Percentiles rank a stretch among this genome's conserved stretches.
Conservation (phyloP, 2,113 vertebrate genomes). For the Synodontis membranacea region DNA sequence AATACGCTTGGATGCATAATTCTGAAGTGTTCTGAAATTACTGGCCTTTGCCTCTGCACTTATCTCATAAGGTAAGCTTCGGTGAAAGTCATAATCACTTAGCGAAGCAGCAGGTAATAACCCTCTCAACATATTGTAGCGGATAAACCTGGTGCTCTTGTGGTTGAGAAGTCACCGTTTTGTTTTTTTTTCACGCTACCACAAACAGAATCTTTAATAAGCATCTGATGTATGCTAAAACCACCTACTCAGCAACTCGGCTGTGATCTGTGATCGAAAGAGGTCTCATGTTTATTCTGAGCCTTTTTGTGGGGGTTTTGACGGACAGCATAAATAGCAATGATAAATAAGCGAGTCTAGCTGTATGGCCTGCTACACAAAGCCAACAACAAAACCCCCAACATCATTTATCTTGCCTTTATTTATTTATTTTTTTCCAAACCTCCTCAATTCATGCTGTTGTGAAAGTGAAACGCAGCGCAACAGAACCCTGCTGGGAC, state of each 20-base stretch:
- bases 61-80: constrained; percentile 61
- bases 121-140: constrained; percentile 60
- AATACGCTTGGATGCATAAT: constrained; percentile 76
- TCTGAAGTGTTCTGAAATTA: constrained; percentile 74
- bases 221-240: constrained; percentile 12
- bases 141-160: neutral
- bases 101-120: constrained; percentile 75
- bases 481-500: constrained; percentile 14
- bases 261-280: constrained; percentile 34
- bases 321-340: constrained; percentile 34
- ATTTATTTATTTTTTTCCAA: neutral
- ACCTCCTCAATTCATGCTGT: constrained; percentile 16
- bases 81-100: constrained; percentile 70
- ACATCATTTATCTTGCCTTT: constrained; percentile 34
- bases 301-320: constrained; percentile 41
- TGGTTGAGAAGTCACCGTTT: constrained; percentile 15
- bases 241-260: constrained; percentile 38
- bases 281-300: constrained; percentile 48
- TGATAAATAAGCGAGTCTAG: constrained; percentile 43
- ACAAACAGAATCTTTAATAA: constrained; percentile 26
- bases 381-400: constrained; percentile 7
- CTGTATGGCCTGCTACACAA: constrained; percentile 32
- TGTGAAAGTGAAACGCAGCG: neutral
- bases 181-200: neutral
- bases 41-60: constrained; percentile 72